A percentile compares a stretch with the other conserved stretches of the same genome.
Evolutionary conservation across 2,113 vertebrate species (phyloP).

Genomic region (Oxygymnocypris stewartii): DNA sequence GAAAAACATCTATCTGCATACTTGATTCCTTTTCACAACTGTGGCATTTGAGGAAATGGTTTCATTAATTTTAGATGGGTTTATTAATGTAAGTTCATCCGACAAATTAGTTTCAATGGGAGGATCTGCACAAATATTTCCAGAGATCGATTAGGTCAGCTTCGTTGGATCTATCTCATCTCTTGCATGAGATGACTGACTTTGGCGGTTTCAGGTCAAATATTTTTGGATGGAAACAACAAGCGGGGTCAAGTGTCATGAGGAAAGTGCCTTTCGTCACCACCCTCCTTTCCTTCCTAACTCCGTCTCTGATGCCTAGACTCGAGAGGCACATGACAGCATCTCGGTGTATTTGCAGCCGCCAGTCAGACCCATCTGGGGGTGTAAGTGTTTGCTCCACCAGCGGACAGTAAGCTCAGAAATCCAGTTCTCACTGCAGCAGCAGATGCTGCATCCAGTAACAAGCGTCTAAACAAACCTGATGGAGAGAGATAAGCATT

Average conservation of each 20-base stretch:
- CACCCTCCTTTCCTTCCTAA: neutral
- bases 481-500: neutral
- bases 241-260: neutral
- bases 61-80: slow-evolving; percentile 10
- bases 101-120: neutral
- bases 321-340: neutral
- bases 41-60: neutral
- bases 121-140: neutral
- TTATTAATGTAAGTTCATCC: neutral
- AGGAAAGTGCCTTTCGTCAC: neutral
- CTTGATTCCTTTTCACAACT: neutral
- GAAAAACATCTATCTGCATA: slow-evolving; percentile 8
- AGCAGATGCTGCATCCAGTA: slow-evolving; percentile 10
- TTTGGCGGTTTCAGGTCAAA: neutral
- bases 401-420: slow-evolving; percentile 42
- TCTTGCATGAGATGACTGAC: neutral
- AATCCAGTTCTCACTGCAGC: slow-evolving; percentile 15
- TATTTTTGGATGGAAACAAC: neutral
- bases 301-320: neutral
- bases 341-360: neutral
- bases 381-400: slow-evolving; percentile 9
- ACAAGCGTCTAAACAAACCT: slow-evolving; percentile 14
- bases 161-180: neutral
- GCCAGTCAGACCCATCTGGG: slow-evolving; percentile 7
- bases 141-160: neutral